Evolutionary conservation across 2,113 vertebrate species (phyloP), one percentile per base, ranked within the genome.

Genomic region (Chlorodrepanis virens): DNA sequence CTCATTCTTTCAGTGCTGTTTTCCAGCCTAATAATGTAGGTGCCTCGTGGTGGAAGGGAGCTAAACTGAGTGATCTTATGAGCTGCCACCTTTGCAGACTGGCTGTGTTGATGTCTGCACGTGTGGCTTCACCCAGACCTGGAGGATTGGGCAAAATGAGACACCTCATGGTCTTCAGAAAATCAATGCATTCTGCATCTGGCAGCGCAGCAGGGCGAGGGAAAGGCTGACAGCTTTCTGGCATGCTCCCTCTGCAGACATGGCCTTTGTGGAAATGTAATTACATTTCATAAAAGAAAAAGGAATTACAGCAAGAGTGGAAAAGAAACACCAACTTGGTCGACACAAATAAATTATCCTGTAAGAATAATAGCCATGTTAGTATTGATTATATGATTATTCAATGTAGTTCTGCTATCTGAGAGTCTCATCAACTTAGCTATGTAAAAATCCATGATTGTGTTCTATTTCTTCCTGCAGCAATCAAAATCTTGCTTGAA

Each of bases 261-360:
- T 91, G 94, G 97, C 31, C 40, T 97, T 97, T 96, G 93, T 98
- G 97, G 97, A 97, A 97, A 97, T 96, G 89, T 92, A 97, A 98
- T 98, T 97, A 97, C 94, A 75, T 93, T 91, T 53, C 67, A 75
- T 96, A 90, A 96, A 94, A 95, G 69, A 95, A 96, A 96, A 87
- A 95, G 94, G 40, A 88, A 87, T 82, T 97, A 68, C 78, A 89
- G 53, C 52, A 94, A 94, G 85, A 93, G 44, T 35, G 64, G 53
- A 39, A 83, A 87, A 71, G 77, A 89, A 90, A 37, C 0, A 2
- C 70, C 33, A 54, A 23, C 25, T 83, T 31, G 5, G 28, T 68
- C 63, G 76, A 56, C 59, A 79, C 6, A 22, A 94, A 83, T 76
- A 22, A 94, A 83, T 76, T 40, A 78, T 49, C 44, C 74, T 90